Evolutionary conservation across 2,888 invertebrate species (phyloP), one percentile per base, ranked within the genome.

Genomic region (Ceriagrion tenellum): DNA sequence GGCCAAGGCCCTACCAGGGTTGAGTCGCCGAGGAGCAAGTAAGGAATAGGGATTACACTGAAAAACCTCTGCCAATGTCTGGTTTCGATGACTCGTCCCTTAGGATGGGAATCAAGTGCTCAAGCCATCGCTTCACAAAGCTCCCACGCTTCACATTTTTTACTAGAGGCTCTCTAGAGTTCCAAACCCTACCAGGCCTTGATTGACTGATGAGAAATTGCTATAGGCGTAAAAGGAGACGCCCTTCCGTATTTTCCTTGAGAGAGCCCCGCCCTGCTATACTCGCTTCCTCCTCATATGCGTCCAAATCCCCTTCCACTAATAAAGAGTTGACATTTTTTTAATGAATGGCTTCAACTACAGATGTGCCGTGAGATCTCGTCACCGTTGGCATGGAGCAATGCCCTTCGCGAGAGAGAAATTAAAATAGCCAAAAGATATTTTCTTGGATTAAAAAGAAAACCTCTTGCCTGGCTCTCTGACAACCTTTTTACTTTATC

Each of bases 271-370:
- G n/a, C 69, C n/a, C 59, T 20, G 59, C 20, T 3, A 1, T 59
- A 2, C 13, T 16, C 12, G 59, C 59, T 20, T 59, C 59, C 59
- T 81, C 81, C 30, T 69, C 26, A 69, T 69, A 69, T n/a, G 23
- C 35, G 30, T 35, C 81, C 12, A 81, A 81, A 81, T 18, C 30
- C 30, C 30, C 16, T 81, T 81, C 16, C 81, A 18, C 81, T 2
- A 81, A 81, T 35, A 81, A 35, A 35, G 81, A 81, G 10, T 26
- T 81, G 81, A 81, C 81, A 35, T 81, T 81, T 81, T 81, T 81
- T 35, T 12, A 81, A 81, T 35, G 81, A 81, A 81, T 35, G 30
- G 16, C 35, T 35, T 81, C 81, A 35, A 35, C 81, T 35, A 81
- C 81, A 81, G 81, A 81, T 18, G 35, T 81, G 81, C 16, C 30